Conservation (phyloP, 2,797 vertebrate species). For the Ctenopoma multispine region DNA sequence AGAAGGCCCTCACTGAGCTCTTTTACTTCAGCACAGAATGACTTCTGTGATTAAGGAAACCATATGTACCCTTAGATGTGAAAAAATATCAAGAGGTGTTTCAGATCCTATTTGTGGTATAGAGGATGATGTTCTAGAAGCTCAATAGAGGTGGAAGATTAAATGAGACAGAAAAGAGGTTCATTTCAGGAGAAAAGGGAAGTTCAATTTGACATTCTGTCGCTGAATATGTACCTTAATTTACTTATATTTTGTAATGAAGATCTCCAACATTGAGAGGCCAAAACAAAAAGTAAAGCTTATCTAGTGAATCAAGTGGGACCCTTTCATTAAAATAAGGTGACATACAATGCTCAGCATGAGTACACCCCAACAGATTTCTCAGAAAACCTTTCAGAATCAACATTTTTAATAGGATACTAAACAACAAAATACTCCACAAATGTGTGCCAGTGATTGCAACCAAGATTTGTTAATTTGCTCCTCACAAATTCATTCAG, state of each 20-base stretch:
- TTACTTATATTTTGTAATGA: conserved; percentile 15
- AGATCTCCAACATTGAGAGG: conserved; percentile 20
- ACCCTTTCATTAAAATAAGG: not conserved
- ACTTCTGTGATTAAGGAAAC: conserved; percentile 65
- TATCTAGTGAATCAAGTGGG: not conserved
- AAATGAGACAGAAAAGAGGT: conserved; percentile 35
- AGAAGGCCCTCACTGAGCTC: conserved; percentile 41
- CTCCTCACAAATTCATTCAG: too few species aligned
- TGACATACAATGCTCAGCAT: too few species aligned
- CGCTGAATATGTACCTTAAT: conserved; percentile 25
- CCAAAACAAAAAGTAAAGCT: not conserved
- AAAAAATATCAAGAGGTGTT: conserved; percentile 47
- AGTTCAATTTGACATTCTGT: conserved; percentile 30
- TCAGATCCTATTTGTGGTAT: conserved; percentile 37
- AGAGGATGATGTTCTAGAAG: conserved; percentile 28
- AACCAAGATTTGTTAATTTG: too few species aligned
- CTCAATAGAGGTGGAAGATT: conserved; percentile 38
- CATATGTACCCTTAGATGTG: conserved; percentile 42
- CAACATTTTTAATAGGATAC: too few species aligned
- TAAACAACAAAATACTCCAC: too few species aligned
- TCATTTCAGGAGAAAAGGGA: conserved; percentile 36
- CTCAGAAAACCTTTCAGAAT: too few species aligned
- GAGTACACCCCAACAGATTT: too few species aligned
- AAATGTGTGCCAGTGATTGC: too few species aligned
- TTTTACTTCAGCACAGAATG: conserved; percentile 53